A percentile compares a stretch with the other conserved stretches of the same genome.
Conservation (phyloP, 35 echinoderm and acorn worm species). For the Lytechinus pictus region DNA sequence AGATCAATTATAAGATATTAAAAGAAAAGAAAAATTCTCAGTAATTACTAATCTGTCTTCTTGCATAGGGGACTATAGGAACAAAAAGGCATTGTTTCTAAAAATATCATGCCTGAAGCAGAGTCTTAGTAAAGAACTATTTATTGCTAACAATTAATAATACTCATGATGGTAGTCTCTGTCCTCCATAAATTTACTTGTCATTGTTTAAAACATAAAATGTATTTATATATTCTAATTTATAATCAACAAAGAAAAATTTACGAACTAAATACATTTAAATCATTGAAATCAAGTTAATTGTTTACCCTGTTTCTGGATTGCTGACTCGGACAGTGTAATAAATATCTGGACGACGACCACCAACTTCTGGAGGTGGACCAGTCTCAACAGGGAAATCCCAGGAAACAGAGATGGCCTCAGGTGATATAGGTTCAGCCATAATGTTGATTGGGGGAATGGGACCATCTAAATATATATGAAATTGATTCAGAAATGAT, state of each 20-base stretch:
- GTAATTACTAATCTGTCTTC: too few relatives aligned
- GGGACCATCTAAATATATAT: slow-evolving; percentile 20
- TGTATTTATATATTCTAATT: too few relatives aligned
- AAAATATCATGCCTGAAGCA: too few relatives aligned
- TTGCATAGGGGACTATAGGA: too few relatives aligned
- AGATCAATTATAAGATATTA: not conserved
- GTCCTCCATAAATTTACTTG: too few relatives aligned
- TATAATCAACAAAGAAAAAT: not conserved
- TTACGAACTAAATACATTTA: not conserved
- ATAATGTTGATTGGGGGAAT: slow-evolving; percentile 17
- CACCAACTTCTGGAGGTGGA: not conserved
- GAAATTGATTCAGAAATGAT: not conserved
- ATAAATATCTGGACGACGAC: slow-evolving; percentile 12
- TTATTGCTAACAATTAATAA: too few relatives aligned
- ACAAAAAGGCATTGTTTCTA: too few relatives aligned
- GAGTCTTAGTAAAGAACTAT: too few relatives aligned
- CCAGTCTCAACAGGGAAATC: slow-evolving; percentile 27
- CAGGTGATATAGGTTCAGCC: slow-evolving; percentile 29
- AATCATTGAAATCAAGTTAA: not conserved
- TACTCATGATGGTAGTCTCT: too few relatives aligned
- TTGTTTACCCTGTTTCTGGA: not conserved
- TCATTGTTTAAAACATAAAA: too few relatives aligned
- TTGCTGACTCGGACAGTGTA: slow-evolving; percentile 23
- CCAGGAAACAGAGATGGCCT: slow-evolving; percentile 7
- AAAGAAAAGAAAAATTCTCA: not conserved